Conservation (phyloP, 1,140 invertebrate species). For the Macrobrachium nipponense region DNA sequence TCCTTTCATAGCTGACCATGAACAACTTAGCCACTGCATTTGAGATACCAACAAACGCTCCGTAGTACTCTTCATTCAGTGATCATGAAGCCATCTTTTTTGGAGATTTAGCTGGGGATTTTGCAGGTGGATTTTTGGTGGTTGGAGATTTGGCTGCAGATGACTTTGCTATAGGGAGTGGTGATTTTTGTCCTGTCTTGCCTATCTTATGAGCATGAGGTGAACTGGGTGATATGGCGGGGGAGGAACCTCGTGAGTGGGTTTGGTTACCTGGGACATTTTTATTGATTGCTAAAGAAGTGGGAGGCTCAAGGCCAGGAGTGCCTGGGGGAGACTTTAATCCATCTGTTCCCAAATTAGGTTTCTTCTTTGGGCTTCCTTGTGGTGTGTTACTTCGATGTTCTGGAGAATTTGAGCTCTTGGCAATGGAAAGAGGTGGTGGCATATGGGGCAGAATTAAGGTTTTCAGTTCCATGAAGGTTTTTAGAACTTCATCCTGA, state of each 20-base stretch:
- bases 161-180: constrained; percentile 34
- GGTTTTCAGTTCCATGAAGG: constrained; percentile 47
- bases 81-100: constrained; percentile 49
- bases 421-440: constrained; percentile 25
- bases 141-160: constrained; percentile 20
- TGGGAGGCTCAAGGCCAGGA: constrained; percentile 34
- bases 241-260: constrained; percentile 37
- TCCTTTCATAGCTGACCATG: no score
- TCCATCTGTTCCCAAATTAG: neutral
- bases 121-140: constrained; percentile 24
- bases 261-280: constrained; percentile 10
- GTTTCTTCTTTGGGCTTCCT: constrained; percentile 45
- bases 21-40: no score
- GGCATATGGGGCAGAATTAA: constrained; percentile 45
- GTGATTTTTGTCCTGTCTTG: constrained; percentile 19
- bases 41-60: no score
- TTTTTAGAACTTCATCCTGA: constrained; percentile 42
- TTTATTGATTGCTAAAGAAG: constrained; percentile 50
- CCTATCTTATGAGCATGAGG: constrained; percentile 14
- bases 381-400: constrained; percentile 11
- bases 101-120: constrained; percentile 50
- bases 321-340: constrained; percentile 35
- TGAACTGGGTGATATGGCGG: constrained; percentile 35
- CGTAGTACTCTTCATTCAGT: neutral
- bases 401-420: constrained; percentile 12